Evolutionary conservation across 1,140 invertebrate genomes (phyloP).

Genomic region (Pogonomyrmex barbatus): DNA sequence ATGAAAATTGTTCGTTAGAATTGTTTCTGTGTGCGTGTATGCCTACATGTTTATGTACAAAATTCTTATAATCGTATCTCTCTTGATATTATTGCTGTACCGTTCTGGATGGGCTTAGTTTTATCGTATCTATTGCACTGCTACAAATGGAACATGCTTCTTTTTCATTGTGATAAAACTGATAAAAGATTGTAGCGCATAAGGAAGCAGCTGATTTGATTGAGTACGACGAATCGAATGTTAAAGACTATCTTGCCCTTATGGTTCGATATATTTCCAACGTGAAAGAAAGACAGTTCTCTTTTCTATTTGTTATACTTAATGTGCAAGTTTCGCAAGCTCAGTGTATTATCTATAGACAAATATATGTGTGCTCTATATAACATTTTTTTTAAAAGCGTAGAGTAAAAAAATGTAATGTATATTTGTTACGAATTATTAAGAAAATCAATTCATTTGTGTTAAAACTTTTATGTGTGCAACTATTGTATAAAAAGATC

Average conservation of each 20-base stretch:
- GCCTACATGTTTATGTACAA: neutral
- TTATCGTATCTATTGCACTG: constrained; percentile 26
- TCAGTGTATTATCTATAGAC: constrained; percentile 1
- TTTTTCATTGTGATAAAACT: constrained; percentile 23
- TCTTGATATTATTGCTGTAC: neutral
- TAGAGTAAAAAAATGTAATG: neutral
- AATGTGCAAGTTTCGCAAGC: neutral
- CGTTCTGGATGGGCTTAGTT: constrained; percentile 59
- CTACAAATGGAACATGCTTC: constrained; percentile 29
- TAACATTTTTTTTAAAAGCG: constrained; percentile 1
- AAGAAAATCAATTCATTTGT: constrained; percentile 5
- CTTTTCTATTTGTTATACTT: constrained; percentile 1
- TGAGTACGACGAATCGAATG: constrained; percentile 2
- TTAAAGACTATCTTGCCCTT: neutral
- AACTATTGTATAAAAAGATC: neutral
- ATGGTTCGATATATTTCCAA: neutral
- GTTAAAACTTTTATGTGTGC: neutral
- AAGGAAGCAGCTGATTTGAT: constrained; percentile 58
- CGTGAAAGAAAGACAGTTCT: neutral
- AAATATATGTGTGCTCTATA: neutral
- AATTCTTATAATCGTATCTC: constrained; percentile 16
- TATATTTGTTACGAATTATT: constrained; percentile 1
- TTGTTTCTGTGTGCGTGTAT: constrained; percentile 16
- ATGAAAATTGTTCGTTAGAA: constrained; percentile 54
- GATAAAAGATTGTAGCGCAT: constrained; percentile 24